Percentiles rank a stretch among this genome's conserved stretches.
Conservation (phyloP, 2,113 vertebrate genomes). For the Phainopepla nitens region DNA sequence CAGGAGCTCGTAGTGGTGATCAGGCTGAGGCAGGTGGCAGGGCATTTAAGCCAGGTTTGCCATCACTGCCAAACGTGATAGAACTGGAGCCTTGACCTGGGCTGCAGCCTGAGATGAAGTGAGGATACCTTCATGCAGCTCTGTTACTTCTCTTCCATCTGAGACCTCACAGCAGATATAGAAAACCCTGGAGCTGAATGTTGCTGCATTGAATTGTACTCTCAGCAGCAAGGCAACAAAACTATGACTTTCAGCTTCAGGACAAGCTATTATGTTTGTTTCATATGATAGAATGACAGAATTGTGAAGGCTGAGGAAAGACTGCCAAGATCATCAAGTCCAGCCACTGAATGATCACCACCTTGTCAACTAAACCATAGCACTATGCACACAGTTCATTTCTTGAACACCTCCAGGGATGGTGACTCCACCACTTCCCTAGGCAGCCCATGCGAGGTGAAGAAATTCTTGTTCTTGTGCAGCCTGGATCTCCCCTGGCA, state of each 20-base stretch:
- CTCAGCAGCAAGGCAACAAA: not conserved
- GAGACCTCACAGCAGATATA: not conserved
- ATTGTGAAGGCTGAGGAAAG: not conserved
- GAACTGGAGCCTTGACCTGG: not conserved
- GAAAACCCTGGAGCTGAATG: not conserved
- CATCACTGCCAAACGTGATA: not conserved
- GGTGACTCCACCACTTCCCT: not conserved
- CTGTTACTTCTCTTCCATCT: not conserved
- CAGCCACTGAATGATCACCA: not conserved
- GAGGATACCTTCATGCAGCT: rapidly evolving
- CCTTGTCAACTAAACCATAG: not conserved
- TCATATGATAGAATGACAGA: not conserved
- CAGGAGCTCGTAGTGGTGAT: not conserved
- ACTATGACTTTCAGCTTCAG: not conserved
- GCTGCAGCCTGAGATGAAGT: not conserved
- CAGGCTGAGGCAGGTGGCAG: not conserved
- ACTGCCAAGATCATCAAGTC: not conserved
- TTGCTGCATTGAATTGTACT: not conserved
- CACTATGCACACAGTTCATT: not conserved
- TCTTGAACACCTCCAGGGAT: not conserved
- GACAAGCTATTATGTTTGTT: not conserved
- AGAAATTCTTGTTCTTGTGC: not conserved
- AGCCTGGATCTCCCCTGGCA: not conserved
- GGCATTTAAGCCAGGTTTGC: not conserved
- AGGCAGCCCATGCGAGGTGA: not conserved